These are phyloP conservation scores for Carollia perspicillata DNA, from an alignment of 2,113 vertebrate species.

Conservation along the genomic window DNA sequence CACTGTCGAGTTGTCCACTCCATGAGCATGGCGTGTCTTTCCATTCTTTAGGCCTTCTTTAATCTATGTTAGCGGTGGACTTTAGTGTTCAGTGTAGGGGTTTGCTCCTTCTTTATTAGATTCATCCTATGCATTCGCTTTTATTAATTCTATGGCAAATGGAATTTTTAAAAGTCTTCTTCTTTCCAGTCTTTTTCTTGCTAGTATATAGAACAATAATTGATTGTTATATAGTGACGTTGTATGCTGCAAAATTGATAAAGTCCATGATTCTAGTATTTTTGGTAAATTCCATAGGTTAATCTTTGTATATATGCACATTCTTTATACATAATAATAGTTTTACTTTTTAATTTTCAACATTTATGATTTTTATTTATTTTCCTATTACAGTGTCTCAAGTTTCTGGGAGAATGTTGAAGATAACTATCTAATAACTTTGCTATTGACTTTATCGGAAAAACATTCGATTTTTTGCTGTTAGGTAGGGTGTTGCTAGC, in stretches of 20 bases:
- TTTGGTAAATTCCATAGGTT: not conserved
- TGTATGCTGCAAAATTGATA: not conserved
- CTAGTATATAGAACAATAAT: not conserved
- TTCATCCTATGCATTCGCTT: not conserved
- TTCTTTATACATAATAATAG: not conserved
- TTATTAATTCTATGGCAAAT: not conserved
- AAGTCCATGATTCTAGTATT: not conserved
- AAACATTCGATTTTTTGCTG: not conserved
- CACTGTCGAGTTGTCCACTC: not conserved
- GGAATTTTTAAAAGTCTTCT: not conserved
- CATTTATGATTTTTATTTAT: not conserved
- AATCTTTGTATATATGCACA: not conserved
- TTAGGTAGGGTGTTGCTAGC: not conserved
- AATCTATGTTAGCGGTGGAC: not conserved
- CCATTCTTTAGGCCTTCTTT: not conserved
- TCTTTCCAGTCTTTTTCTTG: not conserved
- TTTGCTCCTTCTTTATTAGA: not conserved
- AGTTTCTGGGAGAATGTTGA: not conserved
- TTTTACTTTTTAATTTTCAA: constrained; percentile 3
- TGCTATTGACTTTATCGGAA: not conserved
- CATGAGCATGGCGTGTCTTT: not conserved
- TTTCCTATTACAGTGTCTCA: not conserved
- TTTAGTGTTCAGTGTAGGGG: not conserved
- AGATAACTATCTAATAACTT: not conserved
- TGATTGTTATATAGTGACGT: not conserved